Base-by-base conservation (phyloP, 2,797 vertebrate genomes). In the Heteromormyrus szaboi region DNA sequence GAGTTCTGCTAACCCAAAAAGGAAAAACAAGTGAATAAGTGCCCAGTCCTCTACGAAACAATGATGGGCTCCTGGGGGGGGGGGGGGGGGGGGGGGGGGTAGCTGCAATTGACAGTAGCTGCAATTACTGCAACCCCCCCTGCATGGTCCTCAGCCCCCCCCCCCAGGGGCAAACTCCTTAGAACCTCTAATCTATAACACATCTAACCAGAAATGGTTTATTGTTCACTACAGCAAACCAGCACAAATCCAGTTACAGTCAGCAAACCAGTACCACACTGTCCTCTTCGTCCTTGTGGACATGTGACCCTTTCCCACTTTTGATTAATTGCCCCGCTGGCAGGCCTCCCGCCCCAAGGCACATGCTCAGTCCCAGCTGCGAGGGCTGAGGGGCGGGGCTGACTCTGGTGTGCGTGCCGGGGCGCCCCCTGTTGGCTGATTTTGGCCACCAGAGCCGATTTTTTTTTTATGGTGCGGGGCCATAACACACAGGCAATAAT, bases 21-120 rank as follows among this genome's bases (percentile, higher is more conserved):
- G 44, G 17, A 17, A 37, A 76, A 76, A 37, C 41, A 79, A 79
- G n/a, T 19, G 17, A 79, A 19, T 79, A 19, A 79, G 33, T 87
- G 83, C 54, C 48, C 33, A 25, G 53, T 5, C 86, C 87, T 88
- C 62, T 68, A 51, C 90, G 33, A 92, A 89, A 89, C 54, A 90
- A 72, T 41, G 9, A 81, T 41, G 41, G 65, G 62, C 54, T 87
- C 86, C 86, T 14, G 2, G 79, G 87, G 48, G 81, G n/a, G n/a
- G n/a, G n/a, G n/a, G n/a, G n/a, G n/a, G n/a, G n/a, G n/a, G n/a
- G n/a, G n/a, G n/a, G n/a, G n/a, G n/a, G n/a, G n/a, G n/a, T n/a
- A n/a, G n/a, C n/a, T n/a, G n/a, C n/a, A n/a, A n/a, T n/a, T n/a
- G n/a, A n/a, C n/a, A n/a, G n/a, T 76, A 76, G 4, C 72, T 25